Evolutionary conservation across 1,140 invertebrate species (phyloP), one percentile per base, ranked within the genome.

Genomic region (Parasteatoda tepidariorum): DNA sequence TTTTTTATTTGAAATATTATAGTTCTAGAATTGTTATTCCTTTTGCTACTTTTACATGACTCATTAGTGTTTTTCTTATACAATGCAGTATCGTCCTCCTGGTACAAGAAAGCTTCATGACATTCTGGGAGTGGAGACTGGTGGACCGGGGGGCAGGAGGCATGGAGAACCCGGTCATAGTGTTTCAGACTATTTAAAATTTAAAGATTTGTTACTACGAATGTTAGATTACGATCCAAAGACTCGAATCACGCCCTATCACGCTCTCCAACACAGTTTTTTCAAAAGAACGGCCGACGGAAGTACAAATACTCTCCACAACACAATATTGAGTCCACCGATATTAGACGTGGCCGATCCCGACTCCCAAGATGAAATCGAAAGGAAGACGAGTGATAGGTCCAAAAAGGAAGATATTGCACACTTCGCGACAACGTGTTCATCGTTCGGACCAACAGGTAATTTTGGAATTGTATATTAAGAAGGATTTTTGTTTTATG

Each of bases 181-280:
- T 55, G 94, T 98, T 83, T 94, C 95, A 28, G 98, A 99, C 89
- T 99, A 99, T 92, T 93, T 98, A 87, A 98, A 99, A 90, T 99
- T 99, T 89, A 98, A 98, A 92, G 98, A 99, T 92, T 92, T 99
- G 86, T 98, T 99, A 86, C 91, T 97, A 86, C 93, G 96, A 88
- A 99, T 99, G 97, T 91, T 98, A 87, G 97, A 99, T 88, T 99
- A 96, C 90, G 97, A 99, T 90, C 97, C 98, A 0, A 97, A 98
- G 89, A 96, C 95, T 70, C 91, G 98, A 84, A 96, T 99, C 85
- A 98, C 97, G 86, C 97, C 98, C 55, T 98, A 97, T 90, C 97
- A 99, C 89, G 97, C 97, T 86, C 92, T 99, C 85, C 95, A 97
- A 90, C 97, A 98, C 91, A 96, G 96, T 89, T 99, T 98, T 91